Base-by-base conservation (phyloP, 2,113 vertebrate genomes). In the Morone saxatilis region DNA sequence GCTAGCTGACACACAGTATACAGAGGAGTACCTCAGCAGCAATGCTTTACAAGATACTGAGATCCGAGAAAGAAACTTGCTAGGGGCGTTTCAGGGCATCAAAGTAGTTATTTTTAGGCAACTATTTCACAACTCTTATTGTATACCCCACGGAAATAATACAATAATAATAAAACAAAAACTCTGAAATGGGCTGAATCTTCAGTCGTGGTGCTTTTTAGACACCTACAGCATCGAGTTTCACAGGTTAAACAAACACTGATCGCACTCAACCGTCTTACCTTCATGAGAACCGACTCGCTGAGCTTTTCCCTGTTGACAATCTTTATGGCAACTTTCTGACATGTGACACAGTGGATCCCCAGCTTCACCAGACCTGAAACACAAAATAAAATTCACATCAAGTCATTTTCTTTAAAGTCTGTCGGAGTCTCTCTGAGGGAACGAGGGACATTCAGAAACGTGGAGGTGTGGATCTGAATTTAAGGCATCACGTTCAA, bases 251-350 rank as follows among this genome's bases (percentile, higher is more conserved):
- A 36, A 22, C 70, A 60, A 22, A 48, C 41, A 63, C 59, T 19
- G 16, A 19, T 7, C 11, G 16, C 40, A 43, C 38, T n/a, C 20
- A 45, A 22, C 3, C 3, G 3, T 65, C 91, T 94, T 91, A 96
- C 95, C 95, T 96, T 96, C 94, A 95, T 99, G 79, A 99, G 95
- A 83, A 99, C 98, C 0, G 98, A 98, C 95, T 99, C 98, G 81
- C 98, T 99, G 93, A 99, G 98, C 91, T 99, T 99, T 94, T 99
- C 98, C 65, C 98, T 96, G 96, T 99, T 99, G 94, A 99, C 98
- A 12, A 99, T 99, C 95, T 99, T 99, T 93, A 99, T 96, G 80
- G 98, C 98, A 0, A 99, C 97, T 91, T 99, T 99, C 95, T 98
- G 97, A 96, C 97, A 97, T 0, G 98, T 99, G 92, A 99, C 98